A percentile compares a stretch with the other conserved stretches of the same genome.
Conservation (phyloP, 2,888 invertebrate genomes). For the Pheosia gnoma region DNA sequence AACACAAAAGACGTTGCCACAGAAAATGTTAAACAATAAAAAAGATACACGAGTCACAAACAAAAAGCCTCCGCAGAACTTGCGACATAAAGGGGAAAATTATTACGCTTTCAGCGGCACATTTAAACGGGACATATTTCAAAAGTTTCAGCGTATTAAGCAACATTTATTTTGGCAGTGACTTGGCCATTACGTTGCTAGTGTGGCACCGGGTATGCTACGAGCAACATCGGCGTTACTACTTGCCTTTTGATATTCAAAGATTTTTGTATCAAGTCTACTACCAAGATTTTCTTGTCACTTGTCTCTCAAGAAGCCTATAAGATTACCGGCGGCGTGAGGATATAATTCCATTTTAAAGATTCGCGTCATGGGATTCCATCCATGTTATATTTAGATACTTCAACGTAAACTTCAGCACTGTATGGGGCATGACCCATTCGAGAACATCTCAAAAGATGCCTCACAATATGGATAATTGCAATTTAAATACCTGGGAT, state of each 20-base stretch:
- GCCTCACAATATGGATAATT: no score
- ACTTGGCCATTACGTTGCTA: slow-evolving; percentile 72
- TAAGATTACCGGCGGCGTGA: no score
- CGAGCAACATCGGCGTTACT: slow-evolving; percentile 65
- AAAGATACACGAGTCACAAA: slow-evolving; percentile 63
- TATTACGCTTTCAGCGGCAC: slow-evolving; percentile 81
- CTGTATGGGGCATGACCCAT: no score
- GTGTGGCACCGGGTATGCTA: slow-evolving; percentile 58
- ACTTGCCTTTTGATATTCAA: slow-evolving; percentile 24
- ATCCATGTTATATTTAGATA: no score
- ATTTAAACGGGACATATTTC: slow-evolving; percentile 82
- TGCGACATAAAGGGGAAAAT: slow-evolving; percentile 78
- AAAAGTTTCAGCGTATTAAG: slow-evolving; percentile 83
- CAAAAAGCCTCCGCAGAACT: slow-evolving; percentile 62
- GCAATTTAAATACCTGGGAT: no score
- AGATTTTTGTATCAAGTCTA: no score
- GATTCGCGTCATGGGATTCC: no score
- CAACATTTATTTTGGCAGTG: slow-evolving; percentile 84
- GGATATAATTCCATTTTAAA: no score
- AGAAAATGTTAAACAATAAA: slow-evolving; percentile 61
- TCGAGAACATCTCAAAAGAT: no score
- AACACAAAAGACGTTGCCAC: slow-evolving; percentile 45
- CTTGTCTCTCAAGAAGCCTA: no score
- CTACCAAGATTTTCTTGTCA: no score
- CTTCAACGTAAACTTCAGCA: no score